Evolutionary conservation across 2,888 invertebrate genomes (phyloP).

Genomic region (Pristionchus mayeri): DNA sequence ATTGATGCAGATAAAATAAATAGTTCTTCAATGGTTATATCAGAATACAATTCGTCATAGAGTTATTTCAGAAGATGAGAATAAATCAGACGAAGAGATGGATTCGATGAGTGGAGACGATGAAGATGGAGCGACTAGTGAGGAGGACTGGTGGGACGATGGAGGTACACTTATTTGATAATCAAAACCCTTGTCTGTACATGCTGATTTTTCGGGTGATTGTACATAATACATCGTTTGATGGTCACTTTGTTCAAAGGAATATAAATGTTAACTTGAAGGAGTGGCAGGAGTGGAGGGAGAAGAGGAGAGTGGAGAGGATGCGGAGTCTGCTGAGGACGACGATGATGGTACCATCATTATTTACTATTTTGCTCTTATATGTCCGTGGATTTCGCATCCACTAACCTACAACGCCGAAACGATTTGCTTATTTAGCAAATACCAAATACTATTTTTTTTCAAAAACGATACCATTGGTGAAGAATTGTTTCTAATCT

Average conservation of each 20-base stretch:
- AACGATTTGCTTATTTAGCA: background rate
- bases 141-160: constrained; percentile 50
- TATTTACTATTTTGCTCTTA: background rate
- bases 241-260: background rate
- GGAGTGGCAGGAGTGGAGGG: constrained; percentile 40
- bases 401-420: too few relatives aligned
- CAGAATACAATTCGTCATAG: background rate
- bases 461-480: too few relatives aligned
- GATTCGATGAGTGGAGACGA: constrained; percentile 49
- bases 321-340: background rate
- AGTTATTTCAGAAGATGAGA: constrained; percentile 33
- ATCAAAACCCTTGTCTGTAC: too few relatives aligned
- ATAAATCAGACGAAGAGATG: constrained; percentile 50
- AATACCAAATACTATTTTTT: background rate
- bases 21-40: background rate
- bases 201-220: too few relatives aligned
- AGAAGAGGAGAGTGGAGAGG: constrained; percentile 44
- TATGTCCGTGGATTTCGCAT: background rate
- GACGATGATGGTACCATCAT: background rate
- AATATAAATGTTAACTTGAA: too few relatives aligned
- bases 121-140: constrained; percentile 31
- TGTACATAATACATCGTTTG: background rate
- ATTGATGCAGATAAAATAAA: background rate
- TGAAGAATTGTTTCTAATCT: too few relatives aligned
- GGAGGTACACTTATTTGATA: constrained; percentile 39